A percentile compares a stretch with the other conserved stretches of the same genome.
These are phyloP conservation scores for Thunnus albacares DNA, from an alignment of 2,797 vertebrate genomes.

Conservation along the genomic window DNA sequence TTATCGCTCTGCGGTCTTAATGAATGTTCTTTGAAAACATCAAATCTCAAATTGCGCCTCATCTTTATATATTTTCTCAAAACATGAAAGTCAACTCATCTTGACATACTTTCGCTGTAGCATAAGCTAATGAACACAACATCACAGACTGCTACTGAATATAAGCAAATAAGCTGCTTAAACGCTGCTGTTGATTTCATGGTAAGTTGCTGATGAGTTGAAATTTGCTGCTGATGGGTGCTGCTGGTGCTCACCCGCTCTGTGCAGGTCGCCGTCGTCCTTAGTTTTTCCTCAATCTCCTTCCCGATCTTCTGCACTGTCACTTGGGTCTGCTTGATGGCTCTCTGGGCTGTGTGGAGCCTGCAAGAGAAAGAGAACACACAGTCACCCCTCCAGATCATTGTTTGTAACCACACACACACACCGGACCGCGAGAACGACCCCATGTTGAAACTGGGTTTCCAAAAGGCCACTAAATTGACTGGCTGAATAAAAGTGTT, in stretches of 20 bases:
- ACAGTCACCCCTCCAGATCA: conserved; percentile 44
- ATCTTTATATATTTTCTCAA: conserved; percentile 20
- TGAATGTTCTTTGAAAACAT: conserved; percentile 15
- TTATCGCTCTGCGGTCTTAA: conserved; percentile 18
- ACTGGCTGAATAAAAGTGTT: conserved; percentile 43
- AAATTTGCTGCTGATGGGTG: background rate
- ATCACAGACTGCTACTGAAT: background rate
- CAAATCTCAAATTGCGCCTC: background rate
- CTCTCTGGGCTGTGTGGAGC: conserved; percentile 97
- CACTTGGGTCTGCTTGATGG: conserved; percentile 99
- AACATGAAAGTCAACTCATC: conserved; percentile 20
- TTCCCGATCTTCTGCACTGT: conserved; percentile 98
- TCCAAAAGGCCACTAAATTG: conserved; percentile 36
- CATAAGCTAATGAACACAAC: conserved; percentile 13
- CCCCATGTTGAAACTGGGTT: conserved; percentile 26
- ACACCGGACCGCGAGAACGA: conserved; percentile 36
- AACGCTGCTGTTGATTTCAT: background rate
- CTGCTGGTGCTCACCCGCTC: conserved; percentile 89
- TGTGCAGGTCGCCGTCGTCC: conserved; percentile 92
- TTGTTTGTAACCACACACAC: conserved; percentile 29
- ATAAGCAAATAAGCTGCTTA: conserved; percentile 7
- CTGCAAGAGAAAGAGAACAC: conserved; percentile 78
- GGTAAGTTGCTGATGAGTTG: conserved; percentile 1
- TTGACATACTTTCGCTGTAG: conserved; percentile 7
- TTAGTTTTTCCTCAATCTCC: conserved; percentile 98